Evolutionary conservation across 2,797 vertebrate genomes (phyloP), one percentile per base, ranked within the genome.

Genomic region (Bovichtus diacanthus): DNA sequence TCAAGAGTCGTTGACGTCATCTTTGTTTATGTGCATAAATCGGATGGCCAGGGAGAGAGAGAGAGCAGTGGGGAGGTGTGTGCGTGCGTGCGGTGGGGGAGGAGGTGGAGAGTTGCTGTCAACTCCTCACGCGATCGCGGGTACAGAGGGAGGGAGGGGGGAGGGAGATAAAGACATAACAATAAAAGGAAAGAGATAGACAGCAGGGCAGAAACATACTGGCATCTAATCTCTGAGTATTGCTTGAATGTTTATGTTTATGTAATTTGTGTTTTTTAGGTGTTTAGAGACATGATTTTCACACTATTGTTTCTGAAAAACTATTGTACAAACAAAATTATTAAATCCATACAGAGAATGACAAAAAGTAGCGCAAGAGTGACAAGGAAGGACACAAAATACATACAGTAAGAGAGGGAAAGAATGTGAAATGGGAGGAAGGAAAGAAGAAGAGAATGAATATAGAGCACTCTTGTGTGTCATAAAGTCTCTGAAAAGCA

Each of bases 1-100:
- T 80, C 41, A 25, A 68, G 54, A 59, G 69, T 9, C 15, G 85
- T 39, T 92, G 90, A 92, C 78, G 82, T 93, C 90, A 89, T 77
- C 87, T 88, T 90, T 90, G 90, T 92, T 92, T 93, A 54, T 87
- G 83, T 87, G 86, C 81, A 84, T 78, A 76, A 78, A 87, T 72
- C 77, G 25, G 67, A 90, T 31, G 70, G 61, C 0, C 64, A 81
- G 39, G 29, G 63, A 27, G 66, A 31, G 72, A 47, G 61, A 39
- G 59, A 76, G 50, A 68, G 60, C 1, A 66, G 68, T 5, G 60
- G 68, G 29, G 51, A 29, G n/a, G 53, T 41, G 43, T 36, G 55
- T 34, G 55, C 36, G 65, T 27, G 60, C 43, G 54, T 41, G 34
- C 23, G 56, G 53, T 8, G 54, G 34, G 12, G 67, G 65, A 13